Evolutionary conservation across 2,797 vertebrate genomes (phyloP).

Genomic region (Micropoecilia bifurca): DNA sequence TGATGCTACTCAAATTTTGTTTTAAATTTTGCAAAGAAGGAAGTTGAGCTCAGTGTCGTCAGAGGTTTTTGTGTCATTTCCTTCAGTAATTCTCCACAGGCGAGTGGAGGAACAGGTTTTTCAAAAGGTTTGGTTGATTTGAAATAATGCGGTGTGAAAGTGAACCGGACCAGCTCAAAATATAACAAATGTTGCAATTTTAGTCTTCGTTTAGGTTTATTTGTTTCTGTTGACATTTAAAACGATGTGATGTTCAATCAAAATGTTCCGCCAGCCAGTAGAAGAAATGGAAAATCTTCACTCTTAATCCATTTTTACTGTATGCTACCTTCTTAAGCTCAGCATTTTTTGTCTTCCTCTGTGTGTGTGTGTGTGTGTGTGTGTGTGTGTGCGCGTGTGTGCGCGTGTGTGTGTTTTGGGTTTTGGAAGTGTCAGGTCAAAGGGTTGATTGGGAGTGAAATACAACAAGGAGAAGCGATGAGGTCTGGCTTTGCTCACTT

Average conservation of each 20-base stretch:
- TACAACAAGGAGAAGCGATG: slow-evolving; percentile 19
- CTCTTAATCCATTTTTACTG: background rate
- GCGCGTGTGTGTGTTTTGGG: accelerated
- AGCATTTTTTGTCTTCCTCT: background rate
- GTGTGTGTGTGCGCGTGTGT: too few species aligned
- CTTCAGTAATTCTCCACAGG: too few species aligned
- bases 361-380: too few species aligned
- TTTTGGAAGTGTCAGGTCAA: background rate
- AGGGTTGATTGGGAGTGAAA: slow-evolving; percentile 21
- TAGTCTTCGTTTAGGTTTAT: background rate
- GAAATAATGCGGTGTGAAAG: too few species aligned
- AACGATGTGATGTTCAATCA: background rate
- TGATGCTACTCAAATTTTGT: too few species aligned
- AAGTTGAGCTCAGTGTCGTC: too few species aligned
- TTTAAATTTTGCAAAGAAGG: too few species aligned
- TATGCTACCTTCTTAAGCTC: background rate
- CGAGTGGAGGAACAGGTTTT: too few species aligned
- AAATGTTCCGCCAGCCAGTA: background rate
- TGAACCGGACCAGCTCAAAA: too few species aligned
- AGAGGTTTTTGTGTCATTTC: too few species aligned
- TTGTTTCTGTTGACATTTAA: background rate
- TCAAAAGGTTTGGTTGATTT: too few species aligned
- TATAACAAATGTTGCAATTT: too few species aligned
- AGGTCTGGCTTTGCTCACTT: slow-evolving; percentile 14
- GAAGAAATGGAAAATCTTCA: background rate